phyloP scores from a whole-genome alignment of 2,888 invertebrate species.

The Metellina segmentata region DNA sequence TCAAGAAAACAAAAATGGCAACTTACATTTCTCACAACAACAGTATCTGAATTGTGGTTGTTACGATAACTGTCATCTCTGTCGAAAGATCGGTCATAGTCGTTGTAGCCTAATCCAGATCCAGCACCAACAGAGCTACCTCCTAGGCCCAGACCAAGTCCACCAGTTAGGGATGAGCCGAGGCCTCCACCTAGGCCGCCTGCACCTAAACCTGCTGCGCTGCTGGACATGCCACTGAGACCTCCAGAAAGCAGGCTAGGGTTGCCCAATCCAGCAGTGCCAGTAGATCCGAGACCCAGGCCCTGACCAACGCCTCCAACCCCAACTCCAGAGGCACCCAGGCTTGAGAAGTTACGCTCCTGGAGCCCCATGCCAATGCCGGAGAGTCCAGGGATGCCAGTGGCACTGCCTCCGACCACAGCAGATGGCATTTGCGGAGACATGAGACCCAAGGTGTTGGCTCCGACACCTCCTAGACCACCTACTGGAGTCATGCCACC shows the following conservation, averaged over 20 bases:
- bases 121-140: slow-evolving; percentile 41
- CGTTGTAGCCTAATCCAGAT: slow-evolving; percentile 65
- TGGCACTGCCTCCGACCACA: slow-evolving; percentile 51
- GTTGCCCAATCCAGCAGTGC: slow-evolving; percentile 57
- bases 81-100: slow-evolving; percentile 67
- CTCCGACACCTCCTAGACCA: slow-evolving; percentile 48
- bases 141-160: slow-evolving; percentile 56
- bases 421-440: slow-evolving; percentile 50
- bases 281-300: slow-evolving; percentile 59
- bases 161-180: slow-evolving; percentile 36
- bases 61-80: slow-evolving; percentile 71
- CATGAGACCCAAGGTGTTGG: slow-evolving; percentile 48
- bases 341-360: slow-evolving; percentile 50
- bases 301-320: slow-evolving; percentile 38
- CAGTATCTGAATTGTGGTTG: slow-evolving; percentile 73
- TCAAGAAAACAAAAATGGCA: background rate
- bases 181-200: slow-evolving; percentile 43
- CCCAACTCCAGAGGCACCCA: slow-evolving; percentile 6
- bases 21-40: slow-evolving; percentile 77
- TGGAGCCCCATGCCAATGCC: slow-evolving; percentile 70
- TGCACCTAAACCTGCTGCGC: slow-evolving; percentile 31
- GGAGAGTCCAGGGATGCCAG: slow-evolving; percentile 63
- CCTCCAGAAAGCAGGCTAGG: slow-evolving; percentile 53
- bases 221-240: slow-evolving; percentile 33
- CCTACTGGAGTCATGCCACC: slow-evolving; percentile 34